Conservation (phyloP, 2,113 vertebrate species). For the Tetrax tetrax region DNA sequence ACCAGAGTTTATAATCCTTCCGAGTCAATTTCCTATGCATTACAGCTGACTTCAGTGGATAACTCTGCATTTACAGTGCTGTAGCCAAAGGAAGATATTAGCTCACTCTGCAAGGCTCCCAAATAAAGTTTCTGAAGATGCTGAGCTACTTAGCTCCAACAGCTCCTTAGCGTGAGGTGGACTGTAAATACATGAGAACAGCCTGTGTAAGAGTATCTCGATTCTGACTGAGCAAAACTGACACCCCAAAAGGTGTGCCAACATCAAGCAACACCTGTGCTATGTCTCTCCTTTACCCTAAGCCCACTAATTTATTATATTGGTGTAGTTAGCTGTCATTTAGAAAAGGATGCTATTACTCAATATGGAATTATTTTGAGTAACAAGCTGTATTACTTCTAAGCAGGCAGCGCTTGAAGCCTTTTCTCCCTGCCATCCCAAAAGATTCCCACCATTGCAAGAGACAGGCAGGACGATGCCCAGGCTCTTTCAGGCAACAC, state of each 20-base stretch:
- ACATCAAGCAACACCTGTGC: rapidly evolving
- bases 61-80: not conserved
- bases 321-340: not conserved
- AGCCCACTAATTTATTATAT: not conserved
- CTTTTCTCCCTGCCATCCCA: not conserved
- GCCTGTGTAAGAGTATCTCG: not conserved
- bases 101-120: not conserved
- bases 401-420: not conserved
- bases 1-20: not conserved
- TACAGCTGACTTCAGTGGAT: not conserved
- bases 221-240: not conserved
- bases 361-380: not conserved
- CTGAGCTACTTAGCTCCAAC: not conserved
- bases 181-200: not conserved
- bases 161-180: rapidly evolving
- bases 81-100: slow-evolving; percentile 12
- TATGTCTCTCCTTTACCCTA: not conserved
- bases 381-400: not conserved
- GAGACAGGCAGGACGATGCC: rapidly evolving
- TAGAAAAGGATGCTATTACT: not conserved
- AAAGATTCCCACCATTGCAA: not conserved
- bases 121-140: not conserved
- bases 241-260: not conserved
- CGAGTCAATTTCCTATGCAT: not conserved
- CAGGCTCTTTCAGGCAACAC: not conserved